Base-by-base conservation (phyloP, 2,888 invertebrate species). In the Scaptomyza caliginosa region DNA sequence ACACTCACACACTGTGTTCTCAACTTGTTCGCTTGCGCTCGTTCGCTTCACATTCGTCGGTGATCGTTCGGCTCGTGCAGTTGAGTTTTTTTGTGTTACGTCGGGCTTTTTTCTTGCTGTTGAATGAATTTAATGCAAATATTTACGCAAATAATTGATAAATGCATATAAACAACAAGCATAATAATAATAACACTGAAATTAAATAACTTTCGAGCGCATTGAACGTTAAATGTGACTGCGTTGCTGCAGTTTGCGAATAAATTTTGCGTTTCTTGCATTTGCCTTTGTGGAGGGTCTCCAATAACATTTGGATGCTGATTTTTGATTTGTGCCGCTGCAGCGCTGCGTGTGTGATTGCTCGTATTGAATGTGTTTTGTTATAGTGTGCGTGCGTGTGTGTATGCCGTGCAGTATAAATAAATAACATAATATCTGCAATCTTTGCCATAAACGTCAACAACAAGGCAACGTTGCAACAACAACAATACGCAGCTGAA, bases 361-460 rank as follows among this genome's bases (percentile, higher is more conserved):
- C n/a, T 8, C 56, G 39, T 17, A 32, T 32, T 32, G 13, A 32
- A 32, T 16, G 7, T 13, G 32, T 32, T 6, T 10, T 38, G 13
- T 36, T 3, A 49, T 36, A 36, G 39, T 43, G 52, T 24, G 40
- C 36, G 45, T 17, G 17, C 36, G 40, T 36, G 16, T 64, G 48
- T 36, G 54, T 43, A 30, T 55, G 65, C 60, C 67, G 50, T 62
- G 74, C 49, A 84, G 58, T 84, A 81, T 74, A 79, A 85, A 80
- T 80, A 80, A 80, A 80, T 80, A 84, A 77, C 49, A 77, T 74
- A 81, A 80, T 80, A 85, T 85, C 83, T 82, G 85, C 80, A 80
- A 78, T 82, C 76, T 69, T 69, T 73, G 57, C 55, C 60, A 64
- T 76, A 66, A 75, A 66, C 62, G 69, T 71, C 64, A 67, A 76